Evolutionary conservation across 2,888 invertebrate genomes (phyloP), one percentile per base, ranked within the genome.

Genomic region (Caenorhabditis uteleia): DNA sequence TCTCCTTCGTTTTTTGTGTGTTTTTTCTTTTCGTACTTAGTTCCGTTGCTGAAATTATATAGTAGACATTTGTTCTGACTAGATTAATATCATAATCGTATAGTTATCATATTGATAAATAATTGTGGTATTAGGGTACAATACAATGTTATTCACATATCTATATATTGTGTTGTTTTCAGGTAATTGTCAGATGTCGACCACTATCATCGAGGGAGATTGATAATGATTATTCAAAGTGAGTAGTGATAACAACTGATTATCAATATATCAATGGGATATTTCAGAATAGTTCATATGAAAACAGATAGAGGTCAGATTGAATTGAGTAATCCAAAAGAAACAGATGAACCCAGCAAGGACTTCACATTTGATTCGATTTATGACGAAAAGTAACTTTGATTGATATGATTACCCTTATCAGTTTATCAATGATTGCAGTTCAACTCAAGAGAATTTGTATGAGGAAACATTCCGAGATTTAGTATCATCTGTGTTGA

Each of bases 321-420:
- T 64, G 93, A 94, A 85, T 89, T 98, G 51, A 88, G 88, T 80
- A 92, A 93, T 86, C 91, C 91, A 34, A 90, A 90, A 70, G 88
- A 87, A 45, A 87, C 75, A 5, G 76, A 75, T 82, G 91, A 91
- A 53, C 83, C 84, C 10, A 83, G 84, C 74, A 95, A 95, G 86
- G 89, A 91, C 72, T 98, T 97, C 86, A 95, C 95, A 0, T 98
- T 95, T 87, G 98, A 98, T 86, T 91, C 94, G 29, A 95, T 95
- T 6, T 98, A 95, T 87, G 95, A 95, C 86, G 88, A 89, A 87
- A 87, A 88, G 87, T 89, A 84, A 86, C 87, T 84, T 25, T 29
- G 48, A 46, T 29, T 46, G n/a, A 39, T 39, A 21, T 18, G 4
- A 5, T 39, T 4, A 39, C 16, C 23, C 18, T 10, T 7, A 2